Evolutionary conservation across 2,113 vertebrate species (phyloP), one percentile per base, ranked within the genome.

Genomic region (Atlantisia rogersi): DNA sequence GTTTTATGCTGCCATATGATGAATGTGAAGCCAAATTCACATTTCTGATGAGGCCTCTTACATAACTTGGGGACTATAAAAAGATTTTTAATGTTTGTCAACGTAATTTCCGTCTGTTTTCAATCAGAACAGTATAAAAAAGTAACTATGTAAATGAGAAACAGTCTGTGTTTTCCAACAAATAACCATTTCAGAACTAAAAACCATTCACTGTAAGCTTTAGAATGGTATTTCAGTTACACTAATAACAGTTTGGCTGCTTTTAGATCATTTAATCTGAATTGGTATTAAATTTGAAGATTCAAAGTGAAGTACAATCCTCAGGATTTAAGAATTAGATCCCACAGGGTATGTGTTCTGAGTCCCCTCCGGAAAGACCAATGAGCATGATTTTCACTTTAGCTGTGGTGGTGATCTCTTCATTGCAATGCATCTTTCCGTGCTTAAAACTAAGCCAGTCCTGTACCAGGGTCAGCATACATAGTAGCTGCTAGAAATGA

Each of bases 311-410:
- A 90, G 68, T 81, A 48, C 73, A 80, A 35, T 95, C 89, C 81
- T 95, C 29, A 31, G 81, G 92, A 80, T 92, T 92, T 76, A 87
- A 85, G 78, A 82, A 91, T 85, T 85, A 93, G 92, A 88, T 95
- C 90, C 75, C 56, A 35, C 32, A 48, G 65, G 86, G 37, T 92
- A 91, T 85, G 60, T 79, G 69, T 90, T 60, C 82, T 78, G 60
- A 81, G 68, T 90, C 35, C 26, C 9, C 60, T 82, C 68, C 68
- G 48, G 60, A 70, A 83, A 84, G 83, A 77, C 40, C 88, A 56
- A 2, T 35, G 60, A 70, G 82, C n/a, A 70, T 19, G 20, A 32
- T 80, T 91, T 94, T 70, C 62, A 88, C 75, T 94, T 80, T 29
- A 75, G 82, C 50, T 87, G 71, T 14, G 60, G 46, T 15, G 22